Percentiles rank a stretch among this genome's conserved stretches.
Conservation (phyloP, 1,140 invertebrate species). For the Argopecten irradians region DNA sequence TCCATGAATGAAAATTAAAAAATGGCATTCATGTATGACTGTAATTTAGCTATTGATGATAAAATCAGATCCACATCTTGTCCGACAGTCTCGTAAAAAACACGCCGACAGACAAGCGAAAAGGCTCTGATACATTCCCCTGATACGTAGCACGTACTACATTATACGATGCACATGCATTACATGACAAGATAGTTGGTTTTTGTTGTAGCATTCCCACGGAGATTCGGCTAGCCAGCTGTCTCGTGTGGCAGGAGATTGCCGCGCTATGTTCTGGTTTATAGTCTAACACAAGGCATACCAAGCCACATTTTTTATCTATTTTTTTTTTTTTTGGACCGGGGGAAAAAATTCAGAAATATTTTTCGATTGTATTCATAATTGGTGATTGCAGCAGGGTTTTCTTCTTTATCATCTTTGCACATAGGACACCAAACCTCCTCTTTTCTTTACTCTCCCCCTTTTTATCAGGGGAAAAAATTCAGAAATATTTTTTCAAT, state of each 20-base stretch:
- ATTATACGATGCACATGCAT: background rate
- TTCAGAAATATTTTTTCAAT: too few relatives aligned
- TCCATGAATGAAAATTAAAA: background rate
- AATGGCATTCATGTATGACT: background rate
- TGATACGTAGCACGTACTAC: background rate
- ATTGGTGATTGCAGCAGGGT: too few relatives aligned
- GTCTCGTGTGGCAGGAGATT: background rate
- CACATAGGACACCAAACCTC: too few relatives aligned
- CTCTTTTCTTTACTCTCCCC: too few relatives aligned
- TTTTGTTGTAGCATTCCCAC: constrained; percentile 13
- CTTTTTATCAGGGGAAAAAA: too few relatives aligned
- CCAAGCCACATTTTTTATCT: background rate
- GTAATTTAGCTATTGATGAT: background rate
- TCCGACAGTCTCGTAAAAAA: background rate
- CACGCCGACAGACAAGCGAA: background rate
- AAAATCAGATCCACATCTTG: background rate
- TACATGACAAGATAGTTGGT: constrained; percentile 16
- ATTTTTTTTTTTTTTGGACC: background rate
- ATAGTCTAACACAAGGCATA: background rate
- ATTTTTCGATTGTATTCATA: background rate
- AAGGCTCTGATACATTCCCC: background rate
- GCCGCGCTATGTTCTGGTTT: background rate
- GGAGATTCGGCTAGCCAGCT: constrained; percentile 5
- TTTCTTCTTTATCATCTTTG: too few relatives aligned
- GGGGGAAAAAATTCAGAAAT: background rate